Evolutionary conservation across 2,888 invertebrate species (phyloP).

Genomic region (Drosophila pegasa): DNA sequence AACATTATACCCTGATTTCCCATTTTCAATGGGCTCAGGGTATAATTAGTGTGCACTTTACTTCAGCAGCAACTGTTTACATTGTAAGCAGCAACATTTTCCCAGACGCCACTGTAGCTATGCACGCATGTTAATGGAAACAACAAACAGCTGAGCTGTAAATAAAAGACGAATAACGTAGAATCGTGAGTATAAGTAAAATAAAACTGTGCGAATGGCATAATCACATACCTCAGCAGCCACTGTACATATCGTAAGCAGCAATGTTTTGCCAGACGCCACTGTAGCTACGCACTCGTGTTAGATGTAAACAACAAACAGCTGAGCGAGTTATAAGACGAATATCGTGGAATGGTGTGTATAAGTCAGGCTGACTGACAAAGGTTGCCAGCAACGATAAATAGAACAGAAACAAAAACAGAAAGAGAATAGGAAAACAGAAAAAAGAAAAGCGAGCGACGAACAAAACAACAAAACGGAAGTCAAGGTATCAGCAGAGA

Average conservation of each 20-base stretch:
- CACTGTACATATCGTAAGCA: background rate
- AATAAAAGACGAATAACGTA: too few species aligned
- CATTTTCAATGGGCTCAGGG: too few species aligned
- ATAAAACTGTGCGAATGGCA: too few species aligned
- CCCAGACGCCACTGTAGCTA: too few species aligned
- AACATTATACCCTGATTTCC: too few species aligned
- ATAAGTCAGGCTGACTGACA: constrained; percentile 8
- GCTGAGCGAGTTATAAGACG: constrained; percentile 36
- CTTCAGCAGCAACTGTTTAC: too few species aligned
- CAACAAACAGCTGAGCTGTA: too few species aligned
- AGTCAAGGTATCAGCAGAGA: constrained; percentile 27
- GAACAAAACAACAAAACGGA: constrained; percentile 52
- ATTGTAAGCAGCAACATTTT: too few species aligned
- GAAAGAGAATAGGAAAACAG: constrained; percentile 40
- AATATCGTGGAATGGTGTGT: background rate
- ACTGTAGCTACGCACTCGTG: constrained; percentile 13
- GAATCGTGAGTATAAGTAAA: too few species aligned
- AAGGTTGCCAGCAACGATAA: constrained; percentile 59
- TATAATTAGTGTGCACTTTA: too few species aligned
- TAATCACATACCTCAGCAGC: too few species aligned
- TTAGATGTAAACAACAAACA: constrained; percentile 46
- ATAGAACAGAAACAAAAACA: constrained; percentile 17
- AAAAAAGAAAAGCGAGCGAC: constrained; percentile 38
- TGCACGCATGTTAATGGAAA: too few species aligned
- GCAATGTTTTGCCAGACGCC: background rate